phyloP scores from a whole-genome alignment of 2,888 invertebrate species.

The Hoplodrina ambigua region DNA sequence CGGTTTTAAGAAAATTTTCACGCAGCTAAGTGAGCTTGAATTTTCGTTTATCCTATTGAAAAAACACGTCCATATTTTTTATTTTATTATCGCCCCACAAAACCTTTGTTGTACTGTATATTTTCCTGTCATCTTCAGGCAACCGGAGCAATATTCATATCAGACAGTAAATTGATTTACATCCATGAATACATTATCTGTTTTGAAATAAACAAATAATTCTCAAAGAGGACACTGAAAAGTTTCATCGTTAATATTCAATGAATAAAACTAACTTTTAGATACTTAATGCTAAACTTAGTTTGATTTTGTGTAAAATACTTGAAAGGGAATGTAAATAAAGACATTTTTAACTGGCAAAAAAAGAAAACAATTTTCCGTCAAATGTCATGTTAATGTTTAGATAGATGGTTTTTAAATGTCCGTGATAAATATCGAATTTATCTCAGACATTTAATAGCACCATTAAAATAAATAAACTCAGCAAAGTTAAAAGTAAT shows the following conservation, averaged over 20 bases:
- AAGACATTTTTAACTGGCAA: background rate
- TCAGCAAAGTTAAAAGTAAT: background rate
- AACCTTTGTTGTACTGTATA: conserved; percentile 7
- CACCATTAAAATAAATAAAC: background rate
- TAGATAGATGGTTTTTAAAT: no score
- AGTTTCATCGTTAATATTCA: conserved; percentile 35
- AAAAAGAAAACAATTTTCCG: background rate
- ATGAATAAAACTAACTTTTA: conserved; percentile 15
- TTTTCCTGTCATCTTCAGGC: conserved; percentile 18
- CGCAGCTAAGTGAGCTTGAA: background rate
- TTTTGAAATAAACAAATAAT: conserved; percentile 42
- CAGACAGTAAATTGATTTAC: conserved; percentile 29
- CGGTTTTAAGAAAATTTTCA: background rate
- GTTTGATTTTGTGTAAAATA: conserved; percentile 16
- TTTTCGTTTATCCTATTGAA: background rate
- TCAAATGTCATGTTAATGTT: background rate
- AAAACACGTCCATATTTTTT: background rate
- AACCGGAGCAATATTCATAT: conserved; percentile 20
- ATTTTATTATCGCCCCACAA: no score
- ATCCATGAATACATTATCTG: conserved; percentile 38
- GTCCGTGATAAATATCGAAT: no score
- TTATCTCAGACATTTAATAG: no score
- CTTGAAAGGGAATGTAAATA: background rate
- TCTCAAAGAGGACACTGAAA: conserved; percentile 26
- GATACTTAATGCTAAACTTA: background rate